Conservation (phyloP, 2,113 vertebrate species). For the Gambusia holbrooki region DNA sequence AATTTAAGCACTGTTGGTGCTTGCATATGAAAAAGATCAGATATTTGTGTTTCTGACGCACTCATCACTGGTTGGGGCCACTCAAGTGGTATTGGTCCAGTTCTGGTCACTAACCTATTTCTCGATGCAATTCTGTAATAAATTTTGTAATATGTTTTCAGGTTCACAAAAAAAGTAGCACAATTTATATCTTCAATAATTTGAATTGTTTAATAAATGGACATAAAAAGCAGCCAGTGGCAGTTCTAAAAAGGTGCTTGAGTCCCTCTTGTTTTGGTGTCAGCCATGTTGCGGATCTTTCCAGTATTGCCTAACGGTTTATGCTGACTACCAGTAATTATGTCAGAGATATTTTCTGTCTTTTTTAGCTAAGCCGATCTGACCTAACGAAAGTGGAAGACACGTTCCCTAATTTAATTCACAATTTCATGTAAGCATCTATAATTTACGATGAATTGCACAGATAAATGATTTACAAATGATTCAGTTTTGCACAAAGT, state of each 20-base stretch:
- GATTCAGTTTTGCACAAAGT: slow-evolving; percentile 15
- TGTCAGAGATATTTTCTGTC: slow-evolving; percentile 4
- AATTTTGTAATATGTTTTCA: no score
- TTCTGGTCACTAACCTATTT: background rate
- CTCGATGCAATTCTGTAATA: background rate
- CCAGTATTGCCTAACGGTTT: slow-evolving; percentile 22
- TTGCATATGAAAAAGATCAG: no score
- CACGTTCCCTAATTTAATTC: background rate
- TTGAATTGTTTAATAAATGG: background rate
- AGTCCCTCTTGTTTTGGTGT: background rate
- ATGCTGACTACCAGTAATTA: slow-evolving; percentile 17
- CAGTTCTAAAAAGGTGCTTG: background rate
- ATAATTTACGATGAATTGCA: slow-evolving; percentile 12
- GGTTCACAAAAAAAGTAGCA: background rate
- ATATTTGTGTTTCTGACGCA: background rate
- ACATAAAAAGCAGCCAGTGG: background rate
- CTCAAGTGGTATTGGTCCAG: background rate
- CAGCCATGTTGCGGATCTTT: slow-evolving; percentile 37
- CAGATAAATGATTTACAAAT: background rate
- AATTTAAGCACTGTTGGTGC: no score
- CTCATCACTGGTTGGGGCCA: background rate
- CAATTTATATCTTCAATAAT: background rate
- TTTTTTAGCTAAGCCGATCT: slow-evolving; percentile 8
- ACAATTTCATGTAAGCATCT: slow-evolving; percentile 7
- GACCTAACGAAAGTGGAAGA: background rate